Evolutionary conservation across 2,888 invertebrate genomes (phyloP), one percentile per base, ranked within the genome.

Genomic region (Aphodius granarius): DNA sequence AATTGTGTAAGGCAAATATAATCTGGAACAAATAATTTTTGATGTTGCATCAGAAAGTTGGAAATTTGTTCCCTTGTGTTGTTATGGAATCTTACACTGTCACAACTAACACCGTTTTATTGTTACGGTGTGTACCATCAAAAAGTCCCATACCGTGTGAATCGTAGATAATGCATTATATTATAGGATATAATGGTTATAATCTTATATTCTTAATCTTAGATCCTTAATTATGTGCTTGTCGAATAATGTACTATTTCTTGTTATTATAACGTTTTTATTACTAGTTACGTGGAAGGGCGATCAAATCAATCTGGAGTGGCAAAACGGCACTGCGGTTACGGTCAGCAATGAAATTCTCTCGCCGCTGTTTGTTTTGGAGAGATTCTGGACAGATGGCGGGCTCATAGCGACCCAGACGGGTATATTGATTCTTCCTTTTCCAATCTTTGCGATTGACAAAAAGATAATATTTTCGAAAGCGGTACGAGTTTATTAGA

Each of bases 371-470:
- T 76, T 76, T 65, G 73, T n/a, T 70, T 72, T 76, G 9, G 76
- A 76, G 15, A 74, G 72, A n/a, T 76, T 70, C n/a, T 72, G 70
- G 18, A 76, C 74, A 5, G 64, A 74, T 43, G 62, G 65, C 13
- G 73, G 71, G 72, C 84, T 74, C 13, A 72, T 76, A 16, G 73
- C 43, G 17, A 13, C 66, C 17, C 20, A 66, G 15, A 65, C 71
- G 62, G 76, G 75, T 75, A 63, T 43, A 43, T 43, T 43, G 43
- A 43, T 43, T 43, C 43, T 43, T 9, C 43, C 13, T 43, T 43
- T 9, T 43, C 3, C 43, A 43, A 43, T 43, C 43, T 13, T 13
- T 43, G 43, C 43, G 0, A 43, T 43, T 9, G 43, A 9, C 6
- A 43, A 9, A 43, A 13, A 43, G 43, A 2, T 43, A 43, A 43